phyloP scores from a whole-genome alignment of 1,140 invertebrate genomes.

The Bombus picipes region DNA sequence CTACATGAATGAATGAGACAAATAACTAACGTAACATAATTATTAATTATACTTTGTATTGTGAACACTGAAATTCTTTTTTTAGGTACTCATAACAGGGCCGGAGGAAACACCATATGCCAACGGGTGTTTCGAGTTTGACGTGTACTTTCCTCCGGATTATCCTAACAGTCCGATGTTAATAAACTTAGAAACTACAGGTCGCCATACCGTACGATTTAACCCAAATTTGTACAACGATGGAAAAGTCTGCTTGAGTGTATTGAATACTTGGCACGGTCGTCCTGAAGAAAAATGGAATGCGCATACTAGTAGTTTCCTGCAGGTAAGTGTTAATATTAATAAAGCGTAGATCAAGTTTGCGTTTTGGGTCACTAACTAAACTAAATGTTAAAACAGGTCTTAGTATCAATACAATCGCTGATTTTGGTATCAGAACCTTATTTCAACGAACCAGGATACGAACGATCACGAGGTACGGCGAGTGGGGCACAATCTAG shows the following conservation, averaged over 20 bases:
- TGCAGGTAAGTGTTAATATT: conserved; percentile 87
- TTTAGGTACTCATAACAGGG: conserved; percentile 94
- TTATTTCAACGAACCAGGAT: conserved; percentile 99
- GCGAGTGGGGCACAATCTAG: conserved; percentile 93
- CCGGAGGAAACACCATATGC: conserved; percentile 95
- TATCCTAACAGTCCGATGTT: conserved; percentile 92
- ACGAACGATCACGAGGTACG: conserved; percentile 95
- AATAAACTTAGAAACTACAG: conserved; percentile 97
- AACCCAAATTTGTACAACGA: conserved; percentile 99
- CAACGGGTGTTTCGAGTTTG: conserved; percentile 94
- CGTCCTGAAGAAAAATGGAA: conserved; percentile 99
- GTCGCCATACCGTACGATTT: conserved; percentile 95
- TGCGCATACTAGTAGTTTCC: conserved; percentile 96
- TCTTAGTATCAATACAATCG: conserved; percentile 97
- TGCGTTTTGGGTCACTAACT: neutral
- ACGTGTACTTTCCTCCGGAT: conserved; percentile 95
- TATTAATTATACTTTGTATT: too few species aligned
- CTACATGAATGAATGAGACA: neutral
- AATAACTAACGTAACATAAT: neutral
- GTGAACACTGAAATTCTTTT: conserved; percentile 17
- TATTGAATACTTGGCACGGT: conserved; percentile 98
- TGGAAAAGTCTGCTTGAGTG: conserved; percentile 97
- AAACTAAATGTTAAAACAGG: conserved; percentile 83
- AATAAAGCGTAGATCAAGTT: neutral
- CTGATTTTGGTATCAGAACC: conserved; percentile 97